Evolutionary conservation across 2,888 invertebrate species (phyloP).

Genomic region (Lithophane ornitopus): DNA sequence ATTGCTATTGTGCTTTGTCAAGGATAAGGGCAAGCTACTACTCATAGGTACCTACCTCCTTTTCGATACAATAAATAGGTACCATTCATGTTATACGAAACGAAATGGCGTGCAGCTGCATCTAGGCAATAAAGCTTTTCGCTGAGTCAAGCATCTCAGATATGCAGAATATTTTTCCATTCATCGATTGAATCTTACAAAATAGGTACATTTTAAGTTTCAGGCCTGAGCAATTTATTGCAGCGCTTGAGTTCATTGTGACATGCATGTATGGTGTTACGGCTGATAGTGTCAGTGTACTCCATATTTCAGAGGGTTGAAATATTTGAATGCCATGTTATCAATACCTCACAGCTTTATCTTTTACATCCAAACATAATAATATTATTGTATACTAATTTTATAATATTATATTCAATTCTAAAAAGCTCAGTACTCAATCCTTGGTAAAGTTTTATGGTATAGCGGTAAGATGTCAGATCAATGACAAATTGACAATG

Average conservation of each 20-base stretch:
- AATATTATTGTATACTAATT: not conserved
- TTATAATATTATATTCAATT: not conserved
- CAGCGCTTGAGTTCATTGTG: too few species aligned
- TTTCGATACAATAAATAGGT: not conserved
- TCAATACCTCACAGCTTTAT: too few species aligned
- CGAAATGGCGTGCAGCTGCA: not conserved
- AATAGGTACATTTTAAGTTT: not conserved
- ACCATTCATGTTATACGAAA: not conserved
- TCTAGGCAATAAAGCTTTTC: not conserved
- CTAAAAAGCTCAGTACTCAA: conserved; percentile 2
- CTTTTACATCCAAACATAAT: not conserved
- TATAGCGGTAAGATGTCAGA: not conserved
- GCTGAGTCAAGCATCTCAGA: not conserved
- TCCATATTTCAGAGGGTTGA: too few species aligned
- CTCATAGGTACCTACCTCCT: not conserved
- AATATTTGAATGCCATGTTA: not conserved
- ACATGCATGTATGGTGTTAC: not conserved
- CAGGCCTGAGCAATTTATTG: not conserved
- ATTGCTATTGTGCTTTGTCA: conserved; percentile 37
- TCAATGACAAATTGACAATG: conserved; percentile 9
- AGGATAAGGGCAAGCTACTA: conserved; percentile 2
- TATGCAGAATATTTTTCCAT: not conserved
- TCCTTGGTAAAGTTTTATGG: too few species aligned
- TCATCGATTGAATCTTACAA: not conserved
- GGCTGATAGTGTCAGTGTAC: not conserved